phyloP scores from a whole-genome alignment of 1,140 invertebrate species.

The Bombus picipes region DNA sequence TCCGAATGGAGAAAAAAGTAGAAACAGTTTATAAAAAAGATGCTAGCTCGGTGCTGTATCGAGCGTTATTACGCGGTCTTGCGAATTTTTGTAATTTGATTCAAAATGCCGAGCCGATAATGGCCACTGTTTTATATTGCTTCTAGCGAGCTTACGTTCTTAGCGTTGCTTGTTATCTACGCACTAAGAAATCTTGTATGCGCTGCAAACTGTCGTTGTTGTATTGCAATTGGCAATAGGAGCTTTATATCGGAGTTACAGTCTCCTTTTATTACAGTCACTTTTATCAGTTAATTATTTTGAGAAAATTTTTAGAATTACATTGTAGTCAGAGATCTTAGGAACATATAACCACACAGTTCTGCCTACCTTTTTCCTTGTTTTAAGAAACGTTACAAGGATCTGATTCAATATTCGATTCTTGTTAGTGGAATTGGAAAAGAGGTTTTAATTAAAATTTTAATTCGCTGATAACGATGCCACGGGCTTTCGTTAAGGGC shows the following conservation, averaged over 20 bases:
- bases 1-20: neutral
- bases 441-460: conserved; percentile 10
- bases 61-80: conserved; percentile 60
- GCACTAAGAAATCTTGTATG: neutral
- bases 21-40: conserved; percentile 65
- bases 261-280: no score
- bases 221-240: neutral
- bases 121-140: conserved; percentile 12
- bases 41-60: conserved; percentile 47
- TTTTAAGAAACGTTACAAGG: neutral
- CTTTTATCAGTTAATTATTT: neutral
- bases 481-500: neutral
- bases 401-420: neutral
- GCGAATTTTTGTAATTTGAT: conserved; percentile 69
- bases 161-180: neutral
- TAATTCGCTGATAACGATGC: neutral
- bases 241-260: no score
- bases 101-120: conserved; percentile 60
- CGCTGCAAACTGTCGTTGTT: neutral
- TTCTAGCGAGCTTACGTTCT: neutral
- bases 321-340: neutral
- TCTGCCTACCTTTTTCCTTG: neutral
- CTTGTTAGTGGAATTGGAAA: neutral
- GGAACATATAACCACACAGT: neutral
- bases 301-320: neutral